Percentiles rank a stretch among this genome's conserved stretches.
These are phyloP conservation scores for Nudaria mundana DNA, from an alignment of 2,888 invertebrate genomes.

Conservation along the genomic window DNA sequence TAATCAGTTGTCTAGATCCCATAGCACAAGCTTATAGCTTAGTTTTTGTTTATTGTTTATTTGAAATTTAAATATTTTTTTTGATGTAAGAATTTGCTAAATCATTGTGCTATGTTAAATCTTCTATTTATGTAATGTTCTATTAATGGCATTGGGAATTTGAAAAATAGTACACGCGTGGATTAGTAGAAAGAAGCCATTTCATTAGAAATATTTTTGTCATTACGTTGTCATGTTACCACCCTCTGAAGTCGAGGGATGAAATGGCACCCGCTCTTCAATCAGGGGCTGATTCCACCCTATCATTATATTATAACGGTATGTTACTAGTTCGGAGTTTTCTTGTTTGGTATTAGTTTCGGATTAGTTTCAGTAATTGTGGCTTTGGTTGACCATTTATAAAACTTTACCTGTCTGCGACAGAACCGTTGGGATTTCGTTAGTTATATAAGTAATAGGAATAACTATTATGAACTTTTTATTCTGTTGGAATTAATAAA, in stretches of 20 bases:
- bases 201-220: too few relatives aligned
- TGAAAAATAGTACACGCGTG: too few relatives aligned
- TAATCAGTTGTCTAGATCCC: too few relatives aligned
- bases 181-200: too few relatives aligned
- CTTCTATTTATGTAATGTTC: too few relatives aligned
- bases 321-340: conserved; percentile 19
- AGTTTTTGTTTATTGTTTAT: too few relatives aligned
- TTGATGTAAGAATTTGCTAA: too few relatives aligned
- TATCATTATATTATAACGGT: conserved; percentile 33
- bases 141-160: too few relatives aligned
- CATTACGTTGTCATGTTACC: conserved; percentile 7
- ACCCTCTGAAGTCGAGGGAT: conserved; percentile 23
- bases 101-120: too few relatives aligned
- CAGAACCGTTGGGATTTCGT: neutral
- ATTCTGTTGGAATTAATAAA: neutral
- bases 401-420: conserved; percentile 1
- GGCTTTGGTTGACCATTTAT: conserved; percentile 4
- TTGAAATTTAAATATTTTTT: too few relatives aligned
- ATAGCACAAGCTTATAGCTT: too few relatives aligned
- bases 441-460: neutral
- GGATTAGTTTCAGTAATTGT: conserved; percentile 5
- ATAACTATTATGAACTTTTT: neutral
- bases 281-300: conserved; percentile 38
- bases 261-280: conserved; percentile 38
- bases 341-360: conserved; percentile 14